Conservation (phyloP, 2,888 invertebrate species). For the Gastrophysa polygoni region DNA sequence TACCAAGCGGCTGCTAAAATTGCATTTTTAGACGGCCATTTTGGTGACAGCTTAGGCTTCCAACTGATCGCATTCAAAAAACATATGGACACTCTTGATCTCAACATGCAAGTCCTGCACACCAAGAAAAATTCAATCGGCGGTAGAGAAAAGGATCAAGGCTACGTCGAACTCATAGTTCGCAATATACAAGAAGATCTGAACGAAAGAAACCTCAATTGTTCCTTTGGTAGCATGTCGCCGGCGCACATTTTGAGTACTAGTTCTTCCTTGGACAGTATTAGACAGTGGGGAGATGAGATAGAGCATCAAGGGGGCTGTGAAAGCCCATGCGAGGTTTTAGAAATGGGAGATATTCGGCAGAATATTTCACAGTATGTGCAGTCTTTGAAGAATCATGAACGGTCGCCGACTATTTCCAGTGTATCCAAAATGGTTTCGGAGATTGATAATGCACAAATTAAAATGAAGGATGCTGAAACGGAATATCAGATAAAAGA, state of each 20-base stretch:
- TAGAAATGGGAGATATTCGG: slow-evolving; percentile 51
- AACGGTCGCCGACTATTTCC: slow-evolving; percentile 47
- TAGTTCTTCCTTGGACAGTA: slow-evolving; percentile 57
- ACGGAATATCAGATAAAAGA: slow-evolving; percentile 48
- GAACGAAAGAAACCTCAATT: slow-evolving; percentile 39
- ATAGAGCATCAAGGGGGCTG: slow-evolving; percentile 57
- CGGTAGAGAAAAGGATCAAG: slow-evolving; percentile 42
- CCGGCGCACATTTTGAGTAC: slow-evolving; percentile 53
- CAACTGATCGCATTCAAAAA: slow-evolving; percentile 54
- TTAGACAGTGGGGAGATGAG: slow-evolving; percentile 57
- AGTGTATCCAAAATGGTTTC: slow-evolving; percentile 51
- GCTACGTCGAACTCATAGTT: slow-evolving; percentile 44
- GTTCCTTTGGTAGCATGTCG: slow-evolving; percentile 43
- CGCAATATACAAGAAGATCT: slow-evolving; percentile 44
- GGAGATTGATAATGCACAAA: slow-evolving; percentile 34
- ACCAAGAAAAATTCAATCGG: slow-evolving; percentile 43
- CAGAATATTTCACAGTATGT: slow-evolving; percentile 55
- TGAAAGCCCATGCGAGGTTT: slow-evolving; percentile 55
- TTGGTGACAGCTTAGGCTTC: slow-evolving; percentile 56
- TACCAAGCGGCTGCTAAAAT: slow-evolving; percentile 57
- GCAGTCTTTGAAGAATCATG: slow-evolving; percentile 51
- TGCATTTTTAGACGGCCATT: slow-evolving; percentile 55
- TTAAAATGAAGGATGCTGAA: slow-evolving; percentile 26
- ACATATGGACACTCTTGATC: slow-evolving; percentile 48
- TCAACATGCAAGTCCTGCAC: slow-evolving; percentile 45